phyloP scores from a whole-genome alignment of 2,888 invertebrate species.

The Lycia hirtaria region DNA sequence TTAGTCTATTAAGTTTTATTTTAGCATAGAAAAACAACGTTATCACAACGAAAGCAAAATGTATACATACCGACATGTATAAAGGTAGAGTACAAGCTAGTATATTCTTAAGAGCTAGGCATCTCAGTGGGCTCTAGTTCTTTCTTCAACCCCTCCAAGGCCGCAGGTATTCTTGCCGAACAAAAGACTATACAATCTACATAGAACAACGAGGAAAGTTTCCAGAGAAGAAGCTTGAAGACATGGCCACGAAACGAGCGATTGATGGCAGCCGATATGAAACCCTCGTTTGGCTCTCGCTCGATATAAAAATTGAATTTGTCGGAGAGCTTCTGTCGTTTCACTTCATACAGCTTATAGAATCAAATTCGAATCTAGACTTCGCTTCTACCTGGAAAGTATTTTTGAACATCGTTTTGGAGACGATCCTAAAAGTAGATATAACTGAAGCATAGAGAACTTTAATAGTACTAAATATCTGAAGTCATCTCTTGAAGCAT shows the following conservation, averaged over 20 bases:
- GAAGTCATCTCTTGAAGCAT: no score
- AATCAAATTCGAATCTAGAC: constrained; percentile 17
- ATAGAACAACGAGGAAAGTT: constrained; percentile 34
- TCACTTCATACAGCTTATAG: constrained; percentile 9
- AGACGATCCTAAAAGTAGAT: not conserved
- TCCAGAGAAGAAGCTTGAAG: constrained; percentile 45
- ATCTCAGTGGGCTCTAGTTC: constrained; percentile 32
- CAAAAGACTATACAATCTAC: constrained; percentile 64
- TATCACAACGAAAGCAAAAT: no score
- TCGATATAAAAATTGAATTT: constrained; percentile 28
- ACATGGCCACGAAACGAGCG: constrained; percentile 52
- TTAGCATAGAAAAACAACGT: no score
- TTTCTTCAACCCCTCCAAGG: constrained; percentile 45
- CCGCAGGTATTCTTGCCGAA: constrained; percentile 62
- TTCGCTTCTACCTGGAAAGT: constrained; percentile 6
- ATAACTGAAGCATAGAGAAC: not conserved
- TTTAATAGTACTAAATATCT: no score
- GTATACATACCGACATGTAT: no score
- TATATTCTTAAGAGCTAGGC: constrained; percentile 15
- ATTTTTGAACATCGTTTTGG: not conserved
- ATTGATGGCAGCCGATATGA: constrained; percentile 34
- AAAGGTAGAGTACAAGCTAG: no score
- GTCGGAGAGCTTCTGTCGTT: constrained; percentile 19
- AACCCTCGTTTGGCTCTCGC: constrained; percentile 28
- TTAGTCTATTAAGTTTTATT: no score